Conservation (phyloP, 2,888 invertebrate genomes). For the Lithophane ornitopus region DNA sequence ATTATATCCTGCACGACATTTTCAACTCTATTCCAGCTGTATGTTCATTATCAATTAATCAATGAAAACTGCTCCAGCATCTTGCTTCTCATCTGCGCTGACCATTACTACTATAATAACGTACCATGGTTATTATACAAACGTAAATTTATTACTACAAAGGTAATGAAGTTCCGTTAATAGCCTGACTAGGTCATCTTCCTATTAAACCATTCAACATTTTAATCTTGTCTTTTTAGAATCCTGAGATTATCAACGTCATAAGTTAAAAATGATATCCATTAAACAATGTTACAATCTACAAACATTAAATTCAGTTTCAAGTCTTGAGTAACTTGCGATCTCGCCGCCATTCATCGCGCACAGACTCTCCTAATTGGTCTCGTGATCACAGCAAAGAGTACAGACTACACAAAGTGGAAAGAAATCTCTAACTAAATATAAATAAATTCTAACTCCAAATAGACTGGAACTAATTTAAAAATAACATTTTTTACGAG, state of each 20-base stretch:
- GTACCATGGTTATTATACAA: neutral
- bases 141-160: neutral
- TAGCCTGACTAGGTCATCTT: neutral
- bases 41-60: neutral
- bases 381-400: neutral
- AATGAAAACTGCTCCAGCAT: neutral
- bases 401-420: neutral
- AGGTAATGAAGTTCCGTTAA: neutral
- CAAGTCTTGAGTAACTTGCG: neutral
- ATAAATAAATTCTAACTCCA: slow-evolving; percentile 11
- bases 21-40: neutral
- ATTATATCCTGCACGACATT: neutral
- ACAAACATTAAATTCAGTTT: neutral
- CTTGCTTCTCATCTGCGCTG: neutral
- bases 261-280: neutral
- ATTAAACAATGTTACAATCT: neutral
- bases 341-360: neutral
- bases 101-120: neutral
- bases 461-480: slow-evolving; percentile 12
- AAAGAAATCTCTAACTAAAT: slow-evolving; percentile 15
- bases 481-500: neutral
- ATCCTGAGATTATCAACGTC: neutral
- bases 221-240: no score
- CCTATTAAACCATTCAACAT: neutral
- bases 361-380: slow-evolving; percentile 28